These are phyloP conservation scores for Rapana venosa DNA, from an alignment of 2,888 invertebrate species.

Conservation along the genomic window DNA sequence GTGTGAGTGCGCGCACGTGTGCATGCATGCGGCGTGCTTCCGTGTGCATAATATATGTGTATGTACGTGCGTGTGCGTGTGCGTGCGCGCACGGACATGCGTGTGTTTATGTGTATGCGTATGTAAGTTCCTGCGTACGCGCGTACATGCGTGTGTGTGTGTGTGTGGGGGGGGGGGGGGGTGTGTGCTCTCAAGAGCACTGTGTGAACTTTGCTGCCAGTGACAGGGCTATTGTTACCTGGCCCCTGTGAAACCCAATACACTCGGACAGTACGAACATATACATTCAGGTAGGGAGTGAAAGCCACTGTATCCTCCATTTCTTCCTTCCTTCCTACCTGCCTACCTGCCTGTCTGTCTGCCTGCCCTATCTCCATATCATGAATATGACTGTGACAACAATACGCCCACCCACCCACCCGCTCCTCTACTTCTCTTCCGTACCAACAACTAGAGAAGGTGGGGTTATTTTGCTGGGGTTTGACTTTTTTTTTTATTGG, in stretches of 20 bases:
- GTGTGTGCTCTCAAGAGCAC: neutral
- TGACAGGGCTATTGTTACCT: neutral
- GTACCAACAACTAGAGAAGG: too few species aligned
- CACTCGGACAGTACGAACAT: neutral
- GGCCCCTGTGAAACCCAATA: neutral
- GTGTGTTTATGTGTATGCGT: slow-evolving; percentile 17
- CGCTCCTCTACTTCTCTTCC: neutral
- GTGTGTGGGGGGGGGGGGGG: neutral
- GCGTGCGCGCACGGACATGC: neutral
- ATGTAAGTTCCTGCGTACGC: neutral
- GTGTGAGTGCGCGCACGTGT: too few species aligned
- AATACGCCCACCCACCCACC: neutral
- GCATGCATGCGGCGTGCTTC: too few species aligned
- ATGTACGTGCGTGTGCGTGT: slow-evolving; percentile 14
- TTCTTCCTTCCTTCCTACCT: neutral
- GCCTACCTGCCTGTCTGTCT: neutral
- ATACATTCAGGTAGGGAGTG: neutral
- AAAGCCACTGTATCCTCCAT: neutral
- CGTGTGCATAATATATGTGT: neutral
- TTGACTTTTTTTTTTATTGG: too few species aligned
- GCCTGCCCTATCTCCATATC: neutral
- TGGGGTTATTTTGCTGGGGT: too few species aligned
- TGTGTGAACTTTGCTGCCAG: neutral
- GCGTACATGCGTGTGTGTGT: neutral
- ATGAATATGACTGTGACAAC: too few species aligned